These are phyloP conservation scores for Steinernema hermaphroditum DNA, from an alignment of 2,888 invertebrate genomes.

Conservation along the genomic window DNA sequence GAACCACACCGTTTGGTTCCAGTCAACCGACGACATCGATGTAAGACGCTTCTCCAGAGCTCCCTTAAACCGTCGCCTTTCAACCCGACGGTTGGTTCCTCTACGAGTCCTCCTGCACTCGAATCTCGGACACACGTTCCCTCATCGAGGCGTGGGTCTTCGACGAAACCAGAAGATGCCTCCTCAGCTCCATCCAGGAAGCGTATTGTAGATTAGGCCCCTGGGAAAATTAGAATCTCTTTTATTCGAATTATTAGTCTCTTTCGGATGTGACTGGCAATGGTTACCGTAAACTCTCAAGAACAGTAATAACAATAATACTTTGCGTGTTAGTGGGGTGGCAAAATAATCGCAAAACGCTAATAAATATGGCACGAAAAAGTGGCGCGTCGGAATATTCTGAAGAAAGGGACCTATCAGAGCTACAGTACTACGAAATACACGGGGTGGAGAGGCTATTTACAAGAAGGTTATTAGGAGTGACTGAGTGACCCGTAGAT, in stretches of 20 bases:
- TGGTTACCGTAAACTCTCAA: conserved; percentile 20
- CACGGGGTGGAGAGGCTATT: neutral
- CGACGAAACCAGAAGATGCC: neutral
- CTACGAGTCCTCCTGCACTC: conserved; percentile 18
- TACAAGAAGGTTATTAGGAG: conserved; percentile 25
- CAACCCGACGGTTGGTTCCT: conserved; percentile 11
- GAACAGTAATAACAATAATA: neutral
- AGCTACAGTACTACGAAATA: neutral
- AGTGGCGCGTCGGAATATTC: conserved; percentile 13
- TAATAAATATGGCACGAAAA: conserved; percentile 23
- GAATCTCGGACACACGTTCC: conserved; percentile 1
- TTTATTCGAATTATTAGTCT: conserved; percentile 24
- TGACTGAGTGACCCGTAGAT: conserved; percentile 26
- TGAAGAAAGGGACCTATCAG: neutral
- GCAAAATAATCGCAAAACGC: neutral
- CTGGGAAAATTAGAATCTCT: conserved; percentile 2
- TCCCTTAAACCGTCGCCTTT: neutral
- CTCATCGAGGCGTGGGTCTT: neutral
- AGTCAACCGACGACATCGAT: neutral
- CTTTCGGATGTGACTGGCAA: conserved; percentile 21
- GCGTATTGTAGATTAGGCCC: neutral
- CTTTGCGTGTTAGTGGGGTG: conserved; percentile 20
- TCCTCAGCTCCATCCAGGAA: neutral
- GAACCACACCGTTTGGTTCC: conserved; percentile 17
- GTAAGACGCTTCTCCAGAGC: neutral